A percentile compares a stretch with the other conserved stretches of the same genome.
These are phyloP conservation scores for Rhyacichthys aspro DNA, from an alignment of 2,797 vertebrate genomes.

Conservation along the genomic window DNA sequence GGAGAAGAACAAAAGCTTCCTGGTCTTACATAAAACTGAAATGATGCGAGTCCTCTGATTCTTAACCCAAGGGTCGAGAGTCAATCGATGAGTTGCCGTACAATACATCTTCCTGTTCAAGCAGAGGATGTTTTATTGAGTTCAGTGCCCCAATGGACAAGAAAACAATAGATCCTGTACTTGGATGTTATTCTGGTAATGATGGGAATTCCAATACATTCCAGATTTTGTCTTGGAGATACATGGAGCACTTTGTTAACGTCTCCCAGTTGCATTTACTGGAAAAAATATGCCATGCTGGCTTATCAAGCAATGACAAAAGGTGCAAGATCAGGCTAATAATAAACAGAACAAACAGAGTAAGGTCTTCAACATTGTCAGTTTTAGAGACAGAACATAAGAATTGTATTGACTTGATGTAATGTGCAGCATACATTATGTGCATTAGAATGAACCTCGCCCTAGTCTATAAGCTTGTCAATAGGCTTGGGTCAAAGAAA, in stretches of 20 bases:
- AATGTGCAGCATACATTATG: no score
- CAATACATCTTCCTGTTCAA: conserved; percentile 12
- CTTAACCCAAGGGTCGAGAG: conserved; percentile 10
- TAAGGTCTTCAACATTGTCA: no score
- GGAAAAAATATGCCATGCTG: not conserved
- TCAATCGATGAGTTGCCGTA: conserved; percentile 18
- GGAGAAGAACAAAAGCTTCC: not conserved
- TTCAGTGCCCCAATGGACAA: conserved; percentile 10
- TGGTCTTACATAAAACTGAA: conserved; percentile 11
- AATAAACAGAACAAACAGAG: no score
- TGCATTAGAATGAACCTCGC: no score
- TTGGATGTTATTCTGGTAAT: conserved; percentile 13
- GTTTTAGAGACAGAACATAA: no score
- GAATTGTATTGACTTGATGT: no score
- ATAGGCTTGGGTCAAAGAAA: no score
- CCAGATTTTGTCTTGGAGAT: not conserved
- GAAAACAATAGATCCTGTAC: conserved; percentile 16
- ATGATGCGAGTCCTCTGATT: conserved; percentile 1
- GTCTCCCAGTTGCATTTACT: not conserved
- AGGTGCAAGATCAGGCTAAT: no score
- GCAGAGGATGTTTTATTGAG: conserved; percentile 15
- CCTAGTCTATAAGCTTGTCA: no score
- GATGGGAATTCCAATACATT: conserved; percentile 17
- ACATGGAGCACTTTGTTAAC: conserved; percentile 1
- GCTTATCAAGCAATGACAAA: not conserved